Conservation (phyloP, 2,797 vertebrate genomes). For the Nyctalus aviator region DNA sequence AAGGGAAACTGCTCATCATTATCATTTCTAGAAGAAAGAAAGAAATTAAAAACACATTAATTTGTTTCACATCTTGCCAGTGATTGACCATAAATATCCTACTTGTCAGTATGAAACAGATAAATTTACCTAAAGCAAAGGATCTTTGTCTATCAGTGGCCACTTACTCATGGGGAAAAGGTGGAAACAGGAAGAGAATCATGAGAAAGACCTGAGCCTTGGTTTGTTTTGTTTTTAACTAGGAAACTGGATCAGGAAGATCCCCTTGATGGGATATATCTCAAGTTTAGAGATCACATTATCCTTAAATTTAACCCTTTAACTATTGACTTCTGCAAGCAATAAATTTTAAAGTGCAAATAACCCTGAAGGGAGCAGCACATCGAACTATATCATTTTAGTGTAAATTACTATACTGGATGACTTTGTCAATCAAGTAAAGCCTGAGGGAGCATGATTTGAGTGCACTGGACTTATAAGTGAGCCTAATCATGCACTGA, state of each 20-base stretch:
- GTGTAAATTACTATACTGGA: not conserved
- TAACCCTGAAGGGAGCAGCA: slow-evolving; percentile 11
- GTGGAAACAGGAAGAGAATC: not conserved
- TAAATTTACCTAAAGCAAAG: slow-evolving; percentile 12
- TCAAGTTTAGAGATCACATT: not conserved
- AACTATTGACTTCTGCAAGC: not conserved
- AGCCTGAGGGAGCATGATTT: not conserved
- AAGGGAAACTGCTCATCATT: slow-evolving; percentile 41
- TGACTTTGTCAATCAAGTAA: not conserved
- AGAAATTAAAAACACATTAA: slow-evolving; percentile 64
- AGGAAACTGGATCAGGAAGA: slow-evolving; percentile 4
- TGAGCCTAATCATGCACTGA: not conserved
- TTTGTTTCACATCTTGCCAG: slow-evolving; percentile 34
- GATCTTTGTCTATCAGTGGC: slow-evolving; percentile 42
- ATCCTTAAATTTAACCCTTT: slow-evolving; percentile 13
- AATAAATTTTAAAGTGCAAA: slow-evolving; percentile 41
- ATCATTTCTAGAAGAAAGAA: slow-evolving; percentile 55
- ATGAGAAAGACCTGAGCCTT: not conserved
- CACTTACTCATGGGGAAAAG: not conserved
- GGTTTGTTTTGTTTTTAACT: slow-evolving; percentile 40
- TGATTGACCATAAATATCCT: slow-evolving; percentile 55
- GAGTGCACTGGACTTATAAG: not conserved
- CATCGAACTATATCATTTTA: slow-evolving; percentile 1
- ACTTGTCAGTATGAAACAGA: slow-evolving; percentile 59
- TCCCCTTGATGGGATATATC: not conserved